phyloP scores from a whole-genome alignment of 2,888 invertebrate genomes.

The Acleris sparsana region DNA sequence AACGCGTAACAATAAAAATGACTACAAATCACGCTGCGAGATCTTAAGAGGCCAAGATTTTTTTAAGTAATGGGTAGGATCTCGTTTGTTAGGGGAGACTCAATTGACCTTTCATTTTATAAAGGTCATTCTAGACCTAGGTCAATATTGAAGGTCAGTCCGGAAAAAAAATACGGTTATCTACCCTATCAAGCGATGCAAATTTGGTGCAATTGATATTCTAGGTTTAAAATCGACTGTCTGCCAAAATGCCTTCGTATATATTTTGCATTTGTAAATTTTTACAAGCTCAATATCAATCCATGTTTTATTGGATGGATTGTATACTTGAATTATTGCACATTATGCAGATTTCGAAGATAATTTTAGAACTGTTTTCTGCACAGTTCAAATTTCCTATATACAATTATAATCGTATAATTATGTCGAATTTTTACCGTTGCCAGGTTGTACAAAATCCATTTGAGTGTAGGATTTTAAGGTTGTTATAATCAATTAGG shows the following conservation, averaged over 20 bases:
- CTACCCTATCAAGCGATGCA: neutral
- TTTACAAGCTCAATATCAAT: slow-evolving; percentile 22
- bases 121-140: too few relatives aligned
- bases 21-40: too few relatives aligned
- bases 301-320: neutral
- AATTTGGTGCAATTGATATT: slow-evolving; percentile 26
- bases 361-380: neutral
- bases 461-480: slow-evolving; percentile 12
- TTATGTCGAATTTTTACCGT: slow-evolving; percentile 20
- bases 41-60: too few relatives aligned
- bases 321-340: too few relatives aligned
- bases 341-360: neutral
- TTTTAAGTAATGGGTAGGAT: too few relatives aligned
- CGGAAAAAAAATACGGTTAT: neutral
- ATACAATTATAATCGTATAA: slow-evolving; percentile 8
- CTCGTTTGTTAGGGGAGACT: too few relatives aligned
- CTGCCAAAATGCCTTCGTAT: slow-evolving; percentile 8
- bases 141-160: too few relatives aligned
- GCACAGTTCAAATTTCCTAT: slow-evolving; percentile 11
- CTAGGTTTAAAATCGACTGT: slow-evolving; percentile 11
- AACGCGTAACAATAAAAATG: too few relatives aligned
- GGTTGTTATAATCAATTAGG: slow-evolving; percentile 29
- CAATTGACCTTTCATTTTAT: too few relatives aligned
- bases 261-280: slow-evolving; percentile 18
- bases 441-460: slow-evolving; percentile 29